Base-by-base conservation (phyloP, 2,888 invertebrate genomes). In the Aphodius granarius region DNA sequence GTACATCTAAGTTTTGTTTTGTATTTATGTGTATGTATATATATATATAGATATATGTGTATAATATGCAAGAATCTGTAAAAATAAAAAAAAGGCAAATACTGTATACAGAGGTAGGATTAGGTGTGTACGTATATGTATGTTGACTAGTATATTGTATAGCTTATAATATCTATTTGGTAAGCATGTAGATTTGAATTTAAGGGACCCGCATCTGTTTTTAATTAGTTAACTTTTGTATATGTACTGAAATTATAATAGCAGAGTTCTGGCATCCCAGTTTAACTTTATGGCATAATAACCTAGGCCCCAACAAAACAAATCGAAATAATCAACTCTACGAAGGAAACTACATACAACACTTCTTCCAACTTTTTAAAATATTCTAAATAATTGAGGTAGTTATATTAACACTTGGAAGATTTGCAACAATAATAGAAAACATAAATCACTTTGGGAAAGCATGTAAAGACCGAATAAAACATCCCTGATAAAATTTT, bases 31-130 rank as follows among this genome's bases (percentile, higher is more conserved):
- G 3, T 43, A 43, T 6, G 43, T 43, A 3, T 43, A 43, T 23
- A 23, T 9, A 23, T 23, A 9, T 23, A 9, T 23, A 23, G 23
- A 23, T 23, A 23, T 9, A 23, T 23, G 23, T 23, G 9, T 23
- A 23, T 23, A 23, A 23, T 23, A 23, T 23, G 23, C 23, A 23
- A 23, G 23, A 23, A 43, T 13, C 43, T 43, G 43, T 43, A 43
- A 43, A 43, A 43, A 43, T 43, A 43, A 43, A 43, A 43, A 43
- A 43, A 43, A 43, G 43, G 80, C 79, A 82, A 84, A 84, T 84
- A 84, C 84, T 84, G 83, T 80, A 80, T 77, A 81, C 79, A 79
- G 84, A 85, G 84, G 84, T 85, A 85, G 84, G 73, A 77, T 79
- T 43, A 43, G 43, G 43, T 43, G 43, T 43, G 43, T 43, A 43